These are phyloP conservation scores for Enteromius anoplus DNA, from an alignment of 2,797 vertebrate genomes.

Conservation along the genomic window DNA sequence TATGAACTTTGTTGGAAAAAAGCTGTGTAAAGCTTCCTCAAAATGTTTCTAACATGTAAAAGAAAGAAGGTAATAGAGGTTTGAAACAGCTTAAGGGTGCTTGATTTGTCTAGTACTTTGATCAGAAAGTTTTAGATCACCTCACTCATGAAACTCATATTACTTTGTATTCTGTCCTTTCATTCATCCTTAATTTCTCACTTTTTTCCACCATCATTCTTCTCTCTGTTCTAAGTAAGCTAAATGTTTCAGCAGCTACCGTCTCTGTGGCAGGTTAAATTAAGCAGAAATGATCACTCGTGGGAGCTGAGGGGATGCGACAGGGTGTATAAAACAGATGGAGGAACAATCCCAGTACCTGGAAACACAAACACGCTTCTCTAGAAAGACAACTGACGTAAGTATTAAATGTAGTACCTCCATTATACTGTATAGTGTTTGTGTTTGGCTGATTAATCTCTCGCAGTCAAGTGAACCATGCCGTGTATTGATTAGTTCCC, in stretches of 20 bases:
- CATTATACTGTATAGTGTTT: slow-evolving; percentile 7
- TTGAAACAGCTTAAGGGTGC: not conserved
- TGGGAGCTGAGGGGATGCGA: slow-evolving; percentile 33
- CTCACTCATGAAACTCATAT: not conserved
- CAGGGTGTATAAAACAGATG: slow-evolving; percentile 49
- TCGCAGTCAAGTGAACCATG: slow-evolving; percentile 38
- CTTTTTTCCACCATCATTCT: not conserved
- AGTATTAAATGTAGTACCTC: slow-evolving; percentile 8
- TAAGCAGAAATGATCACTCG: slow-evolving; percentile 47
- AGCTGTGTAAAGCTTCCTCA: not conserved
- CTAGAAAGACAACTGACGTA: slow-evolving; percentile 18
- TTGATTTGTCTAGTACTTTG: not conserved
- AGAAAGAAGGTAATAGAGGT: not conserved
- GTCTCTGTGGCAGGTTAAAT: slow-evolving; percentile 51
- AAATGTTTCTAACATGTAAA: not conserved
- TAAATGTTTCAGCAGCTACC: slow-evolving; percentile 35
- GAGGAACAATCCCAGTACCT: slow-evolving; percentile 43
- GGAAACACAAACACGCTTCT: slow-evolving; percentile 11
- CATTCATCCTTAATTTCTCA: not conserved
- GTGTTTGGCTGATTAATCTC: slow-evolving; percentile 35
- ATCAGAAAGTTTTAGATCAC: not conserved
- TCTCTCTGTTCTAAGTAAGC: not conserved
- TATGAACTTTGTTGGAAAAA: not conserved
- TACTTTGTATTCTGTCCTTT: not conserved
- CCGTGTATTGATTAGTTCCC: slow-evolving; percentile 36